Percentiles rank a stretch among this genome's conserved stretches.
phyloP scores from a whole-genome alignment of 2,888 invertebrate genomes.

The Hanleya hanleyi region DNA sequence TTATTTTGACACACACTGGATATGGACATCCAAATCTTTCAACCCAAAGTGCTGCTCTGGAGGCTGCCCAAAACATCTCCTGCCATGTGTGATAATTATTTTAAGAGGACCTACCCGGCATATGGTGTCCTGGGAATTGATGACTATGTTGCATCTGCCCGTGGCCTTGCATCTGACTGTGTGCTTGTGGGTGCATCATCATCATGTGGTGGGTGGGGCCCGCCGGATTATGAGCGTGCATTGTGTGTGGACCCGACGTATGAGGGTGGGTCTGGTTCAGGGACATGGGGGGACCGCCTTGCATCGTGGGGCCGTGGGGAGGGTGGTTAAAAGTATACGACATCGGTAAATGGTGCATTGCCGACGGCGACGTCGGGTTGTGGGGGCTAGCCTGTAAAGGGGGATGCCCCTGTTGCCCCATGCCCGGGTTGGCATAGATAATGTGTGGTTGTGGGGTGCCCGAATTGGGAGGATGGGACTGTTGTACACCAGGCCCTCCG shows the following conservation, averaged over 20 bases:
- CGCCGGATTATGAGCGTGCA: conserved; percentile 34
- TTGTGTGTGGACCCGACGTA: conserved; percentile 37
- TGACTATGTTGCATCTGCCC: conserved; percentile 40
- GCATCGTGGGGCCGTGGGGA: conserved; percentile 27
- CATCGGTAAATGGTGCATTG: conserved; percentile 38
- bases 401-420: conserved; percentile 39
- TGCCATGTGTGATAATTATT: too few relatives aligned
- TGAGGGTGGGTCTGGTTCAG: conserved; percentile 35
- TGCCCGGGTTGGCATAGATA: conserved; percentile 20
- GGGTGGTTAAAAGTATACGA: conserved; percentile 32
- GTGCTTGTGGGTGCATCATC: conserved; percentile 48
- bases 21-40: too few relatives aligned
- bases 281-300: conserved; percentile 26
- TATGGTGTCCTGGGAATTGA: conserved; percentile 53
- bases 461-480: conserved; percentile 50
- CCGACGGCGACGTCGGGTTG: conserved; percentile 52
- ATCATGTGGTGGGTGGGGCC: conserved; percentile 41
- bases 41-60: conserved; percentile 13
- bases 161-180: conserved; percentile 43
- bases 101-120: conserved; percentile 48
- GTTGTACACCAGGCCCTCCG: conserved; percentile 38
- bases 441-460: conserved; percentile 52
- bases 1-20: too few relatives aligned
- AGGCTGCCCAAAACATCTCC: conserved; percentile 16
- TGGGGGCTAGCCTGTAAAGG: conserved; percentile 56